Conservation (phyloP, 2,888 invertebrate genomes). For the Microctonus aethiopoides region DNA sequence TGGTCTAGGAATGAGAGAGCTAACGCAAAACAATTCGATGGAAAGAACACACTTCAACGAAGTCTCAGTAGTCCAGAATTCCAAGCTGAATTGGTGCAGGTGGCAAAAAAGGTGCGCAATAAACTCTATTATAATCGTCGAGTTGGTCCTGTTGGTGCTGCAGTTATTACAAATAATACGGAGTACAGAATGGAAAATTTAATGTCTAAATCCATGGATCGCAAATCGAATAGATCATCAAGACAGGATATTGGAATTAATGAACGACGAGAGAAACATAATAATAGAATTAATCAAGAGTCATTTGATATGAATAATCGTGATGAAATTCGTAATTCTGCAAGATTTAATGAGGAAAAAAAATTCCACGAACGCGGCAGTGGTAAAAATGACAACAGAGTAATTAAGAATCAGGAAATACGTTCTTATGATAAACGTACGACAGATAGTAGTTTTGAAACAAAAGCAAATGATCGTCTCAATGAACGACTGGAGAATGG, state of each 20-base stretch:
- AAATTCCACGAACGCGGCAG: conserved; percentile 35
- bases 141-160: conserved; percentile 47
- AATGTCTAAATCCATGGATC: conserved; percentile 30
- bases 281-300: conserved; percentile 46
- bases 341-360: conserved; percentile 45
- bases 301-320: conserved; percentile 31
- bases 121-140: conserved; percentile 50
- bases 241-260: conserved; percentile 11
- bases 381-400: conserved; percentile 43
- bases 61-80: conserved; percentile 69
- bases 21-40: conserved; percentile 55
- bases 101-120: conserved; percentile 55
- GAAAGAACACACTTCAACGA: conserved; percentile 65
- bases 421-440: conserved; percentile 44
- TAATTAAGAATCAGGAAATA: conserved; percentile 39
- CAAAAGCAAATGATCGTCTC: conserved; percentile 35
- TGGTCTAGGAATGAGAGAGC: conserved; percentile 43
- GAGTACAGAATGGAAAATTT: conserved; percentile 39
- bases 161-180: conserved; percentile 32
- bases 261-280: conserved; percentile 31
- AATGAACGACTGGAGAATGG: conserved; percentile 43
- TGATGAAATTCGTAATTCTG: conserved; percentile 39
- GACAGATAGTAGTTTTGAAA: conserved; percentile 32
- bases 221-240: conserved; percentile 20
- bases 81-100: conserved; percentile 68